phyloP scores from a whole-genome alignment of 2,797 vertebrate species.

The Pseudotriccus pelzelni region DNA sequence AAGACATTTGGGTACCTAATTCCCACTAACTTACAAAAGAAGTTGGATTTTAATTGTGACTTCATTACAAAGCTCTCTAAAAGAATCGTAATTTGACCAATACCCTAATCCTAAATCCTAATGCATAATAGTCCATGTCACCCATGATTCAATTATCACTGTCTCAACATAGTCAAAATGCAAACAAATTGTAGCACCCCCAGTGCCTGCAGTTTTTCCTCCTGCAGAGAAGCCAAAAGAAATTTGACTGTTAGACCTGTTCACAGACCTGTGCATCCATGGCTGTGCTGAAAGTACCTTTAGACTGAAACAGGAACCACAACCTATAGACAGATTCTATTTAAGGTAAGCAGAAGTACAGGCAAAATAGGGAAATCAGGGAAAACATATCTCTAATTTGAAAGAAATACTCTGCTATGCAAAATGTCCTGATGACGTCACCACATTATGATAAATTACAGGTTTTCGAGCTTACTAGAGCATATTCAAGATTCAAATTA shows the following conservation, averaged over 20 bases:
- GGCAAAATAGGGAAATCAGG: not conserved
- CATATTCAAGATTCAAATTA: not conserved
- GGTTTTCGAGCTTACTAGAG: not conserved
- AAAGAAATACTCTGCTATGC: not conserved
- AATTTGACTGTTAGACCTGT: not conserved
- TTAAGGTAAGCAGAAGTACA: not conserved
- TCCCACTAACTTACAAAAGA: not conserved
- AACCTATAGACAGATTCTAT: not conserved
- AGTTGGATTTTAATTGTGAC: not conserved
- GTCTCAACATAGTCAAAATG: not conserved
- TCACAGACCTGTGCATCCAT: not conserved
- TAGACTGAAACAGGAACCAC: not conserved
- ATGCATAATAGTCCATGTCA: not conserved
- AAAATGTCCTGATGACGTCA: not conserved
- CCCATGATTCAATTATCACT: not conserved
- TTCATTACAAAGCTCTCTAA: not conserved
- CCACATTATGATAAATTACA: not conserved
- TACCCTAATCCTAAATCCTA: not conserved
- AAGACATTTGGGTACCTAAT: constrained; percentile 16
- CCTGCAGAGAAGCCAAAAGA: not conserved
- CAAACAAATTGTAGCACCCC: not conserved
- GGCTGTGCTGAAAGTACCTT: not conserved
- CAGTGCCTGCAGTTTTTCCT: not conserved
- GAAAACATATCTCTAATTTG: not conserved
- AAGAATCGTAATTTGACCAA: not conserved